Percentiles rank a stretch among this genome's conserved stretches.
Evolutionary conservation across 2,113 vertebrate species (phyloP).

Genomic region (Hippocampus zosterae): DNA sequence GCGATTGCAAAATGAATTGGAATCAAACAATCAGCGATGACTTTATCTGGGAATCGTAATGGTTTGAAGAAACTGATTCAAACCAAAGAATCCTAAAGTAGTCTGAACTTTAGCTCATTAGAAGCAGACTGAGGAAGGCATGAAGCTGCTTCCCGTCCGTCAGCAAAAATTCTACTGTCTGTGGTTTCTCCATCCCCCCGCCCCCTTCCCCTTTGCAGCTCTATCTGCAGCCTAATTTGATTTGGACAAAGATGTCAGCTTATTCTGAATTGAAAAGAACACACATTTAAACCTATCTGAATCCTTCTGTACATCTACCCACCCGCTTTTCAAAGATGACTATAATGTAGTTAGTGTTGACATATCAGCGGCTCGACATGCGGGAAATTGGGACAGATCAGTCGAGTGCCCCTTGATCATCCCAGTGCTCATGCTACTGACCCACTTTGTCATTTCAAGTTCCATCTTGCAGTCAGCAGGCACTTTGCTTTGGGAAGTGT

Average conservation of each 20-base stretch:
- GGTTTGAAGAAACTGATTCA: constrained; percentile 8
- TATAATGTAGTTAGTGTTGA: constrained; percentile 33
- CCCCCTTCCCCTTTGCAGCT: constrained; percentile 19
- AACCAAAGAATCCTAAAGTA: constrained; percentile 9
- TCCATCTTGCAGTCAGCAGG: constrained; percentile 15
- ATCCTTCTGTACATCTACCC: constrained; percentile 23
- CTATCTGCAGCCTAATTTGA: constrained; percentile 54
- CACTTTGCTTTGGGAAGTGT: constrained; percentile 8
- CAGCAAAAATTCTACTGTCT: constrained; percentile 47
- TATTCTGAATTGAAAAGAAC: constrained; percentile 52
- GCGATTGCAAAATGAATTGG: constrained; percentile 17
- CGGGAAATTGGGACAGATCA: constrained; percentile 46
- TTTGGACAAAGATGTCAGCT: constrained; percentile 51
- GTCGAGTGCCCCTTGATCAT: constrained; percentile 22
- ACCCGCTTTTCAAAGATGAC: constrained; percentile 36
- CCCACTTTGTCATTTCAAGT: constrained; percentile 31
- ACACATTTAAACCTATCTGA: constrained; percentile 47
- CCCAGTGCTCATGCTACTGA: constrained; percentile 22
- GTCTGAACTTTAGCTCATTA: constrained; percentile 21
- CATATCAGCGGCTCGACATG: constrained; percentile 42
- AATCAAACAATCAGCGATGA: constrained; percentile 7
- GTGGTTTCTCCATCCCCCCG: not conserved
- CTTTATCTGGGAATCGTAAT: not conserved
- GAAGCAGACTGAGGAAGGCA: constrained; percentile 25
- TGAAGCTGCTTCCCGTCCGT: constrained; percentile 28